Base-by-base conservation (phyloP, 2,888 invertebrate species). In the Rhamphomyia laevipes region DNA sequence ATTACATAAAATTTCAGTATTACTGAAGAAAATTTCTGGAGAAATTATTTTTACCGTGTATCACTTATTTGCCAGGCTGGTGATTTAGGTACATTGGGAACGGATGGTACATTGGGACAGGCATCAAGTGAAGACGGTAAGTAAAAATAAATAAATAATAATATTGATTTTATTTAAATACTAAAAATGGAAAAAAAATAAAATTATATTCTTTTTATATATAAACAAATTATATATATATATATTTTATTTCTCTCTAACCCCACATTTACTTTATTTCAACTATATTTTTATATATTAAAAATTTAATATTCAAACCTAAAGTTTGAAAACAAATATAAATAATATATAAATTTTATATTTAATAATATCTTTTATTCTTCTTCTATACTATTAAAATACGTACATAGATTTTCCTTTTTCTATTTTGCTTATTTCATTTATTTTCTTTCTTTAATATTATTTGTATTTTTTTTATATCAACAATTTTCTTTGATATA, bases 11-110 rank as follows among this genome's bases (percentile, higher is more conserved):
- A 21, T 21, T 27, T 7, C 23, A 89, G 91, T 61, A 89, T 93
- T 71, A 87, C 86, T 63, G 99, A 99, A 77, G 95, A 96, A 73
- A 87, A 88, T 68, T 99, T 99, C 77, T 99, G 99, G 99, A 83
- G 94, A 68, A 99, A 99, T 78, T 99, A 99, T 72, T 99, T 99
- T 77, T 99, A 99, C 77, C 89, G 99, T 68, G 90, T 99, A 60
- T 94, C 93, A 61, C 83, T 99, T 62, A 91, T 99, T 70, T 92
- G 95, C 68, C 97, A 99, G 77, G 94, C 95, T 59, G 90, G 86
- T 70, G 93, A 95, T 55, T 60, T 71, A 58, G 70, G 71, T 56
- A 71, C 71, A 56, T 61, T 71, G 53, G 71, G 71, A 51, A 66
- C 63, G 49, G 70, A 70, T 61, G 70, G 69, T 48, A 51, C 53